Evolutionary conservation across 1,140 invertebrate species (phyloP).

Genomic region (Homarus americanus): DNA sequence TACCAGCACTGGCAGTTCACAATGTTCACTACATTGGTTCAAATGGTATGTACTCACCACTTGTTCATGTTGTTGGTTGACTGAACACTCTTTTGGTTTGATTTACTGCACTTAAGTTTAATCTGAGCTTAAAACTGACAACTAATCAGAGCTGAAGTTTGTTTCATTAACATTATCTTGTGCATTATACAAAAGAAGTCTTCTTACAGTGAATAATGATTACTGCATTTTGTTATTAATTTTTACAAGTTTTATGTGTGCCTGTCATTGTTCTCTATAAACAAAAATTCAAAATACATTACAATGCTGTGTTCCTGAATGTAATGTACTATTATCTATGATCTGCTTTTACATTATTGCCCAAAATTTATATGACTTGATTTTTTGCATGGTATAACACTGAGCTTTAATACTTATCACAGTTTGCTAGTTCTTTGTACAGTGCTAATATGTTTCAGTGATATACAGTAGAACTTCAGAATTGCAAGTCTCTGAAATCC

Average conservation of each 20-base stretch:
- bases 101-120: background rate
- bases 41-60: conserved; percentile 30
- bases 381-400: background rate
- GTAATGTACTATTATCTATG: too few relatives aligned
- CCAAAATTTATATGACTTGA: too few relatives aligned
- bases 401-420: background rate
- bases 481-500: too few relatives aligned
- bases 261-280: background rate
- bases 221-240: background rate
- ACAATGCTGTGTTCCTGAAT: too few relatives aligned
- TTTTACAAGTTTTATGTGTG: background rate
- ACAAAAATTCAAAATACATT: too few relatives aligned
- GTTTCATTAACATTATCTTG: background rate
- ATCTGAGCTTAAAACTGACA: background rate
- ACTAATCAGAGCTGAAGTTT: background rate
- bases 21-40: conserved; percentile 76
- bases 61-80: background rate
- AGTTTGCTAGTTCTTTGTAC: background rate
- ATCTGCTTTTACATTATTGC: too few relatives aligned
- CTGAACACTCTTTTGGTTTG: background rate
- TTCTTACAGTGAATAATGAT: too few relatives aligned
- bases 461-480: too few relatives aligned
- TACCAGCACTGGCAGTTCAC: conserved; percentile 74
- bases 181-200: background rate
- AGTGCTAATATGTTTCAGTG: too few relatives aligned